phyloP scores from a whole-genome alignment of 2,113 vertebrate genomes.

The Butorides virescens region DNA sequence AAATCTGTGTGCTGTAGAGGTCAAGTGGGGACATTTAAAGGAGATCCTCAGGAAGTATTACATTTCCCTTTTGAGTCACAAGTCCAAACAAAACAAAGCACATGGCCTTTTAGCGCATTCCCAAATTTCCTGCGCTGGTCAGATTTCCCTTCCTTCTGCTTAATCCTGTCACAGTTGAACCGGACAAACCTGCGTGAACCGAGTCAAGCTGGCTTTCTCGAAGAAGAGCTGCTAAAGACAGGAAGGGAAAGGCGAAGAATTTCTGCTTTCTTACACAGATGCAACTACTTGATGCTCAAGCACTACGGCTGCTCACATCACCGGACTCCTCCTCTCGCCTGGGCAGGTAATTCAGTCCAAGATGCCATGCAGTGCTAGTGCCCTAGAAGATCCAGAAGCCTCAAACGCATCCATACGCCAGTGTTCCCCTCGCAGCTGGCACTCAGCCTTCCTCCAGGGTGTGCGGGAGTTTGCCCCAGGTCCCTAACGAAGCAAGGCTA shows the following conservation, averaged over 20 bases:
- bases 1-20: constrained; percentile 3
- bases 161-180: constrained; percentile 6
- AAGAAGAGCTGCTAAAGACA: background rate
- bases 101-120: constrained; percentile 10
- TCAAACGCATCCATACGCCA: background rate
- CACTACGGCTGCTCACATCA: background rate
- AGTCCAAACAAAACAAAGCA: constrained; percentile 60
- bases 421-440: background rate
- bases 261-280: background rate
- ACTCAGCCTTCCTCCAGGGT: background rate
- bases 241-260: background rate
- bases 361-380: background rate
- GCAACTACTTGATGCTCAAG: background rate
- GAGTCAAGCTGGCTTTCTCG: background rate
- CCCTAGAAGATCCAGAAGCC: background rate
- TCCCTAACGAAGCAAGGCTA: background rate
- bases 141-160: constrained; percentile 6
- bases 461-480: background rate
- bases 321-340: background rate
- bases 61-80: constrained; percentile 33
- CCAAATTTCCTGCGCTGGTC: constrained; percentile 45
- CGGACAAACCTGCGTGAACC: background rate
- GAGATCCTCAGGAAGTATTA: constrained; percentile 56
- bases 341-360: background rate
- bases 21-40: constrained; percentile 53